These are phyloP conservation scores for Saxidomus purpurata DNA, from an alignment of 1,140 invertebrate species.

Conservation along the genomic window DNA sequence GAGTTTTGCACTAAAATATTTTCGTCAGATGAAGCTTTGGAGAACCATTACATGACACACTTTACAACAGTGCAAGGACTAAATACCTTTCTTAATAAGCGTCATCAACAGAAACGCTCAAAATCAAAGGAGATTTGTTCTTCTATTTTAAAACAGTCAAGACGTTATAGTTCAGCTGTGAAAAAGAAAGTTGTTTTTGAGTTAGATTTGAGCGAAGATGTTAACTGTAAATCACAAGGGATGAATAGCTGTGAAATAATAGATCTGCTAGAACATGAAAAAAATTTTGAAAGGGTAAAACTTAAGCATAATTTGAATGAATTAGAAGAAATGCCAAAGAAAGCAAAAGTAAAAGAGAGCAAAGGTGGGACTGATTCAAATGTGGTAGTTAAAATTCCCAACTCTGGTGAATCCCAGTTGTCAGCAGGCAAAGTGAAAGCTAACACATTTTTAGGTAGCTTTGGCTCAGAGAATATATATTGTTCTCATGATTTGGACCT, in stretches of 20 bases:
- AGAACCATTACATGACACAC: neutral
- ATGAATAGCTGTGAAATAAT: neutral
- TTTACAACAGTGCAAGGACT: neutral
- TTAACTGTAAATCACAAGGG: neutral
- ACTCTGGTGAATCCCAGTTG: no score
- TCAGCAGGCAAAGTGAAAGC: neutral
- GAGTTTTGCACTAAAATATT: neutral
- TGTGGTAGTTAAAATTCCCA: no score
- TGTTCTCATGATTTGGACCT: neutral
- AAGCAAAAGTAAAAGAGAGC: neutral
- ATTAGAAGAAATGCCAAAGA: neutral
- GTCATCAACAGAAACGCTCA: neutral
- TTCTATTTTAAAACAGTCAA: slow-evolving; percentile 2
- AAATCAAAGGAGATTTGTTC: neutral
- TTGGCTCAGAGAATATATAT: neutral
- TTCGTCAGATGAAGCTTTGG: neutral
- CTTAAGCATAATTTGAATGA: neutral
- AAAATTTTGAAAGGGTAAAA: neutral
- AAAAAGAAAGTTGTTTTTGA: slow-evolving; percentile 13
- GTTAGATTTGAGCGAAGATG: neutral
- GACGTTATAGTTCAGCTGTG: neutral
- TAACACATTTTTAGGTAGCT: neutral
- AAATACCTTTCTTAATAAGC: neutral
- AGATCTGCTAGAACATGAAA: neutral
- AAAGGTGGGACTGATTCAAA: neutral